These are phyloP conservation scores for Agrochola lota DNA, from an alignment of 2,888 invertebrate genomes.

Conservation along the genomic window DNA sequence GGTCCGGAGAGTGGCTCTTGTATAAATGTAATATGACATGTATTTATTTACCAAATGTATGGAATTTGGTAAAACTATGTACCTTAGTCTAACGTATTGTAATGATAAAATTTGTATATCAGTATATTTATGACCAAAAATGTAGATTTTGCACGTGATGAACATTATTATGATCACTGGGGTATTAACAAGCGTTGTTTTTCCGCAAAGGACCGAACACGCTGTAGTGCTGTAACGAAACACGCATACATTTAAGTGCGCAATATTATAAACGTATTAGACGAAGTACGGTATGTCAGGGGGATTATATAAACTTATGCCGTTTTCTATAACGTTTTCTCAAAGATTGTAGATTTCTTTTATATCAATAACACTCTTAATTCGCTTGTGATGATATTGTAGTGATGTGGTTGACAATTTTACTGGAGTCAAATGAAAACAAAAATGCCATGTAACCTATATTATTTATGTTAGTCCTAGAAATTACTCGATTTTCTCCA, in stretches of 20 bases:
- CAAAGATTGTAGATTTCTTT: constrained; percentile 49
- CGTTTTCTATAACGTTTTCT: constrained; percentile 47
- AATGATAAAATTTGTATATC: constrained; percentile 83
- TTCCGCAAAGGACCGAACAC: neutral
- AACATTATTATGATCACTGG: constrained; percentile 79
- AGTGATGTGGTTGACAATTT: constrained; percentile 31
- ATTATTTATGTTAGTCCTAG: constrained; percentile 30
- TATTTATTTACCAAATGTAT: constrained; percentile 75
- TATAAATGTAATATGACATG: constrained; percentile 72
- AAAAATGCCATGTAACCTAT: constrained; percentile 56
- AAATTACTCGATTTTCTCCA: constrained; percentile 11
- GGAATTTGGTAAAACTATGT: constrained; percentile 69
- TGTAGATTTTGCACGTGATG: constrained; percentile 86
- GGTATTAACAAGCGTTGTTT: constrained; percentile 32
- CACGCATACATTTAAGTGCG: constrained; percentile 38
- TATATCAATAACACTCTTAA: constrained; percentile 32
- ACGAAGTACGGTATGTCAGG: constrained; percentile 53
- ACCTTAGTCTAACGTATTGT: constrained; percentile 70
- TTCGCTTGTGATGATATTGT: constrained; percentile 46
- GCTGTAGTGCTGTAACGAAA: constrained; percentile 33
- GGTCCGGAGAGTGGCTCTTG: constrained; percentile 62
- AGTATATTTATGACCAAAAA: constrained; percentile 88
- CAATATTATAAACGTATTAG: constrained; percentile 45
- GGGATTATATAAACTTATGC: constrained; percentile 46
- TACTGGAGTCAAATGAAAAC: constrained; percentile 7